A percentile compares a stretch with the other conserved stretches of the same genome.
Conservation (phyloP, 92 coral and sea anemone genomes). For the Hydrozoanthus gracilis region DNA sequence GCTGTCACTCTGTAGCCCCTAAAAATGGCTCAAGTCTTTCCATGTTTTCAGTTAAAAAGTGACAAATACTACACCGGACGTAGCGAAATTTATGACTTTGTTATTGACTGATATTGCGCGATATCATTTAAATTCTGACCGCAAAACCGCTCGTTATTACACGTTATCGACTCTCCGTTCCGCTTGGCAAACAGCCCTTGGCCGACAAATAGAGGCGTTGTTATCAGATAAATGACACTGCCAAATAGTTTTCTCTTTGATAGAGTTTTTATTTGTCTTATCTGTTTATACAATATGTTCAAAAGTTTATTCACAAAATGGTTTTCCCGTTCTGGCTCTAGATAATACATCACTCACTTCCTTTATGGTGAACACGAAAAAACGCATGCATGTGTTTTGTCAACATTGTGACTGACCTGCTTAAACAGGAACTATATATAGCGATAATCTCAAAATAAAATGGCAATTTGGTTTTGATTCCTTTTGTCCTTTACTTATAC, state of each 20-base stretch:
- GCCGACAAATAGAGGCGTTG: neutral
- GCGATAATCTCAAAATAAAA: neutral
- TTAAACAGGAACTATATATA: neutral
- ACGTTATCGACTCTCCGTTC: neutral
- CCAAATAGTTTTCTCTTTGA: neutral
- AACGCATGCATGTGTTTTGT: conserved; percentile 17
- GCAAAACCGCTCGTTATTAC: neutral
- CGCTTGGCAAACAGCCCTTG: neutral
- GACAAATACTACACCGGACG: too few relatives aligned
- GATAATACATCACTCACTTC: neutral
- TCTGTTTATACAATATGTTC: conserved; percentile 6
- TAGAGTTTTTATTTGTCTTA: conserved; percentile 26
- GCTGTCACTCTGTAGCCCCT: too few relatives aligned
- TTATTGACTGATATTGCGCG: neutral
- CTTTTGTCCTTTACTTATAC: neutral
- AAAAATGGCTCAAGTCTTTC: too few relatives aligned
- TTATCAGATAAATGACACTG: conserved; percentile 8
- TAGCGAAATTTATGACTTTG: neutral
- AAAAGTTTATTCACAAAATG: conserved; percentile 5
- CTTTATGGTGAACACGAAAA: neutral
- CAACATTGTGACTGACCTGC: neutral
- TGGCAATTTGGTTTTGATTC: too few relatives aligned
- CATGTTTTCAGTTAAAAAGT: too few relatives aligned
- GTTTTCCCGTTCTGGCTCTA: neutral
- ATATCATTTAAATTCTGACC: neutral